Percentiles rank a stretch among this genome's conserved stretches.
These are phyloP conservation scores for Pachliopta kotzebuea DNA, from an alignment of 2,888 invertebrate species.

Conservation along the genomic window DNA sequence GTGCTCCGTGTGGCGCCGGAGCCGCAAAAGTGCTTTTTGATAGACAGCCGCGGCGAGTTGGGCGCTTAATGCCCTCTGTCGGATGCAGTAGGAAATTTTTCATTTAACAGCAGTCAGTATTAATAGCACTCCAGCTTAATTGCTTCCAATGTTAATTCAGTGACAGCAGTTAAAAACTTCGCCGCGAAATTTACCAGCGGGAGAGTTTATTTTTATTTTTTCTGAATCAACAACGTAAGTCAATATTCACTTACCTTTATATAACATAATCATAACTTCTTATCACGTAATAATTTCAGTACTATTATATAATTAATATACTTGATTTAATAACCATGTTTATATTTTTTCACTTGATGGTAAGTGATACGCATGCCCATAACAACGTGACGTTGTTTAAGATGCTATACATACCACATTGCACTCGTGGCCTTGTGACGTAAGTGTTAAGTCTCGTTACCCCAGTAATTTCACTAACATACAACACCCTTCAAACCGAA, in stretches of 20 bases:
- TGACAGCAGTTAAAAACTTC: constrained; percentile 11
- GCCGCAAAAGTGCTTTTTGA: constrained; percentile 73
- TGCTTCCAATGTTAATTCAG: constrained; percentile 37
- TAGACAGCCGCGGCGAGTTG: constrained; percentile 61
- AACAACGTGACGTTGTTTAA: too few species aligned
- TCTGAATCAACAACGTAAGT: not conserved
- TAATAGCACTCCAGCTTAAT: constrained; percentile 42
- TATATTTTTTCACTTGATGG: too few species aligned
- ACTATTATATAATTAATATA: too few species aligned
- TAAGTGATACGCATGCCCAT: too few species aligned
- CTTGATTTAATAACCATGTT: too few species aligned
- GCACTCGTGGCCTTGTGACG: too few species aligned
- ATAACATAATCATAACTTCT: not conserved
- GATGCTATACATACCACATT: too few species aligned
- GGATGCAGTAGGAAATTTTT: constrained; percentile 60
- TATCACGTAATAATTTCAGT: too few species aligned
- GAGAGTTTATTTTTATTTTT: not conserved
- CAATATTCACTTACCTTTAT: not conserved
- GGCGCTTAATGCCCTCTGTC: constrained; percentile 35
- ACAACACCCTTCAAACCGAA: too few species aligned
- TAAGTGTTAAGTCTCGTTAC: too few species aligned
- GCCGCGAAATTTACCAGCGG: constrained; percentile 1
- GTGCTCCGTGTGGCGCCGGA: constrained; percentile 54
- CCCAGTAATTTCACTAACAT: too few species aligned
- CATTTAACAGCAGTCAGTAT: constrained; percentile 49